A percentile compares a stretch with the other conserved stretches of the same genome.
Conservation (phyloP, 1,140 invertebrate genomes). For the Protaetia brevitarsis region DNA sequence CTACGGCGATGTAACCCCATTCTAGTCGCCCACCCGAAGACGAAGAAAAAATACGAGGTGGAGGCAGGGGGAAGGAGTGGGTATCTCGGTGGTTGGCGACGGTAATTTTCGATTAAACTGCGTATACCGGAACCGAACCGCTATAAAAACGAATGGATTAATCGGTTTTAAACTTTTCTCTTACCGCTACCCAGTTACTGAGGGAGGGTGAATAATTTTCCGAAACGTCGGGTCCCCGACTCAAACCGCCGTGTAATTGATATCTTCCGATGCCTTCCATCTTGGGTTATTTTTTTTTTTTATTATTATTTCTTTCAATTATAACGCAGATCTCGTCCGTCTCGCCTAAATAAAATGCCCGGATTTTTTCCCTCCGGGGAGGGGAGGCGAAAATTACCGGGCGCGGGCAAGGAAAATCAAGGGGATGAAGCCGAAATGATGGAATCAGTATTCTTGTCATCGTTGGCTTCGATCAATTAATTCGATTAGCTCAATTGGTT, state of each 20-base stretch:
- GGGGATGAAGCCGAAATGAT: neutral
- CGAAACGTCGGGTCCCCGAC: neutral
- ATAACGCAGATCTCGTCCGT: neutral
- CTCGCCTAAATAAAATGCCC: no score
- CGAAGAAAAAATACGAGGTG: neutral
- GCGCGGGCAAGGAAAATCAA: neutral
- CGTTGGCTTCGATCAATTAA: slow-evolving; percentile 1
- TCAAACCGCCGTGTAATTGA: slow-evolving; percentile 18
- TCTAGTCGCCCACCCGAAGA: neutral
- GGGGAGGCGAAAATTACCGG: neutral
- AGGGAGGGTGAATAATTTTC: slow-evolving; percentile 9
- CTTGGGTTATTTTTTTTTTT: neutral
- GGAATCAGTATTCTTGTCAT: no score
- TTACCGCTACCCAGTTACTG: neutral
- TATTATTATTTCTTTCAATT: slow-evolving; percentile 16
- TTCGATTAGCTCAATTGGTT: neutral
- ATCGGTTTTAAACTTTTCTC: slow-evolving; percentile 22
- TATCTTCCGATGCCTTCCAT: neutral
- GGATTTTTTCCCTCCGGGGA: neutral
- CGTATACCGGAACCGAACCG: neutral
- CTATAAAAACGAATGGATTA: slow-evolving; percentile 13
- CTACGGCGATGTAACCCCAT: neutral
- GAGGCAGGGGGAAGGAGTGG: neutral
- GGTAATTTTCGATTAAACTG: slow-evolving; percentile 19
- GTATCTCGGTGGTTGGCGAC: neutral